Evolutionary conservation across 1,140 invertebrate genomes (phyloP).

Genomic region (Lerema accius): DNA sequence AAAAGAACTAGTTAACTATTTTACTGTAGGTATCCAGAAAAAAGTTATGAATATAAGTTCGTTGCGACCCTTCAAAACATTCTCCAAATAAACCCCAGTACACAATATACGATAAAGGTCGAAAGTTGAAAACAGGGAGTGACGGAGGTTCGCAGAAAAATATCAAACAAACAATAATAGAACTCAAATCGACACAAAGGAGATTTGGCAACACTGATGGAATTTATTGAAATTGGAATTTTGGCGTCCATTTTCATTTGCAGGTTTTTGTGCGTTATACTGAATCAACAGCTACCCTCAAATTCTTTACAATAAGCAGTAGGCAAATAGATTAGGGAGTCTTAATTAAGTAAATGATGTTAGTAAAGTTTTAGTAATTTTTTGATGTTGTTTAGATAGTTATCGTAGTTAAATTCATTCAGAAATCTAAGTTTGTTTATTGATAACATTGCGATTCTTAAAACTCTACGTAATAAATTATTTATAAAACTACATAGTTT

Average conservation of each 20-base stretch:
- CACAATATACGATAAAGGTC: constrained; percentile 40
- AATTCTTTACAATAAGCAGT: too few species aligned
- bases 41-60: constrained; percentile 4
- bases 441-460: too few species aligned
- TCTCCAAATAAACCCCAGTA: constrained; percentile 10
- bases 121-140: constrained; percentile 43
- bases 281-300: too few species aligned
- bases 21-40: background rate
- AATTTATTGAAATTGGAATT: constrained; percentile 29
- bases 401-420: too few species aligned
- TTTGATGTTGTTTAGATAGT: too few species aligned
- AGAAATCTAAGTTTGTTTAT: too few species aligned
- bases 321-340: too few species aligned
- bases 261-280: too few species aligned
- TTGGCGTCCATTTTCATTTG: constrained; percentile 28
- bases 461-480: too few species aligned
- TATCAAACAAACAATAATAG: constrained; percentile 27
- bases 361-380: too few species aligned
- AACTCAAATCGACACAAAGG: constrained; percentile 33
- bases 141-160: constrained; percentile 31
- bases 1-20: background rate
- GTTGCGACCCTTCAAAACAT: constrained; percentile 4
- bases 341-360: too few species aligned
- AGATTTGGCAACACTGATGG: constrained; percentile 29
- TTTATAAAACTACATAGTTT: too few species aligned